Evolutionary conservation across 2,797 vertebrate genomes (phyloP).

Genomic region (Squalus acanthias): DNA sequence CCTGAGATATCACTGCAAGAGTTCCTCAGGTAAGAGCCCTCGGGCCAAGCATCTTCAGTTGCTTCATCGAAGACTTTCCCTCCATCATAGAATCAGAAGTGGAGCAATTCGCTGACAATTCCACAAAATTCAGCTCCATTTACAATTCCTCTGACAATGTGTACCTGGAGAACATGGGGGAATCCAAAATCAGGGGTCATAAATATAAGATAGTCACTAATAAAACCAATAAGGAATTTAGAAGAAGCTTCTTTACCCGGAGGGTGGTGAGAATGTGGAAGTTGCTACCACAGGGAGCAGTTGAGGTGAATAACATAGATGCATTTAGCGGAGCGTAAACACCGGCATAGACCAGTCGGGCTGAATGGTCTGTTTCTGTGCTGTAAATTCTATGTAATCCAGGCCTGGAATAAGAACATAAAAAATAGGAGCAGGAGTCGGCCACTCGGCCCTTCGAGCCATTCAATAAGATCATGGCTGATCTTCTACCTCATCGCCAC

Average conservation of each 20-base stretch:
- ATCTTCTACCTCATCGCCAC: no score
- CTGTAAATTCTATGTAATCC: no score
- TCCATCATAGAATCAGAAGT: not conserved
- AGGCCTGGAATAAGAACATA: no score
- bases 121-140: not conserved
- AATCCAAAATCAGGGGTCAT: not conserved
- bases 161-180: not conserved
- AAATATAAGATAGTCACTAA: not conserved
- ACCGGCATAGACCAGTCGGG: no score
- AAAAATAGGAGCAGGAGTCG: no score
- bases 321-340: no score
- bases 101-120: not conserved
- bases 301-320: no score
- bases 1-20: not conserved
- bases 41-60: not conserved
- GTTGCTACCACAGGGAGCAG: no score
- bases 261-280: no score
- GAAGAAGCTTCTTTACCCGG: not conserved
- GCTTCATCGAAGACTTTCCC: not conserved
- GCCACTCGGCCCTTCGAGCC: no score
- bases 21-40: not conserved
- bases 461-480: no score
- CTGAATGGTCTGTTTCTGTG: no score
- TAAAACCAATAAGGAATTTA: not conserved
- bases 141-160: not conserved